phyloP scores from a whole-genome alignment of 2,797 vertebrate genomes.

The Luscinia megarhynchos region DNA sequence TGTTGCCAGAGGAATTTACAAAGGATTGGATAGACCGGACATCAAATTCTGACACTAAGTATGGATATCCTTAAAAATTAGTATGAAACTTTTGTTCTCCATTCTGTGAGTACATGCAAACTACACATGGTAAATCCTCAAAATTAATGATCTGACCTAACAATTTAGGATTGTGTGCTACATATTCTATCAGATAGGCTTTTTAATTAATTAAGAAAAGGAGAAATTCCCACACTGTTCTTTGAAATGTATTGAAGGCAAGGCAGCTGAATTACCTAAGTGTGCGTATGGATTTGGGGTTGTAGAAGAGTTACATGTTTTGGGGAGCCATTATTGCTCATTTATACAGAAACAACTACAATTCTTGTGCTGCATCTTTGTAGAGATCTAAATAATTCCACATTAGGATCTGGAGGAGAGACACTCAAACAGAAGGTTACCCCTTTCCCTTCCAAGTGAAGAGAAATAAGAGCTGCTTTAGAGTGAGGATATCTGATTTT shows the following conservation, averaged over 20 bases:
- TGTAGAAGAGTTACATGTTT: accelerated
- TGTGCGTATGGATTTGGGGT: not conserved
- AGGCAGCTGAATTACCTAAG: not conserved
- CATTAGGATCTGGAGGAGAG: not conserved
- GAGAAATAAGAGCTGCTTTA: not conserved
- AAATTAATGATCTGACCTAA: constrained; percentile 10
- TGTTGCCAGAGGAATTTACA: not conserved
- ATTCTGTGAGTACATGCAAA: not conserved
- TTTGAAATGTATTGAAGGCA: not conserved
- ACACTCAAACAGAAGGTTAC: not conserved
- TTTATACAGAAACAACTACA: not conserved
- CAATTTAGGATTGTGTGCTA: not conserved
- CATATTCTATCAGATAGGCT: not conserved
- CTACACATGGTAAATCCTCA: not conserved
- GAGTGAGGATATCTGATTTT: not conserved
- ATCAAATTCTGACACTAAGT: not conserved
- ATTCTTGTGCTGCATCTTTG: not conserved
- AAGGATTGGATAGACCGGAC: not conserved
- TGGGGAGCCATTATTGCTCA: not conserved
- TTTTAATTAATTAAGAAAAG: constrained; percentile 16
- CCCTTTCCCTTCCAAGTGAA: not conserved
- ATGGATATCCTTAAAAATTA: constrained; percentile 28
- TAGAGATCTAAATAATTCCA: not conserved
- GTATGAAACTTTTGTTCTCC: not conserved
- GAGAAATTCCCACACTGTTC: not conserved